Percentiles rank a stretch among this genome's conserved stretches.
Evolutionary conservation across 2,888 invertebrate species (phyloP).

Genomic region (Julus scandinavius): DNA sequence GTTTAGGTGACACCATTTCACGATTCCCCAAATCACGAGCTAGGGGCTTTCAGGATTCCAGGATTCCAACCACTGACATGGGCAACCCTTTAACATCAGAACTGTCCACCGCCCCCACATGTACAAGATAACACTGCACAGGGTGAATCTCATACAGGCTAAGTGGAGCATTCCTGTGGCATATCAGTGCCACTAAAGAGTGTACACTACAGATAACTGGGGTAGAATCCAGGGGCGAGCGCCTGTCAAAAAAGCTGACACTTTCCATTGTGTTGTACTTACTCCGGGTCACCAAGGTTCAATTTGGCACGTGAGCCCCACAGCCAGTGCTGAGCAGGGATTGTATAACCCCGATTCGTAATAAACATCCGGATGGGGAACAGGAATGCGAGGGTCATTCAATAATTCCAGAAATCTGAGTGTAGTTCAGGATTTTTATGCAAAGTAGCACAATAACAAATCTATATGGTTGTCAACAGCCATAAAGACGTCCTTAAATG

Average conservation of each 20-base stretch:
- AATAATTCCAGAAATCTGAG: neutral
- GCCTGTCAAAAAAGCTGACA: neutral
- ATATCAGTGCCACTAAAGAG: neutral
- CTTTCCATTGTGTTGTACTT: neutral
- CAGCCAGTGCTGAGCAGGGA: neutral
- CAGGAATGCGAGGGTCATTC: slow-evolving; percentile 9
- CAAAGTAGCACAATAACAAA: neutral
- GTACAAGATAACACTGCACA: too few species aligned
- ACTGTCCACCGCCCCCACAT: too few species aligned
- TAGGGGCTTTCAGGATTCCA: too few species aligned
- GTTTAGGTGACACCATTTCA: neutral
- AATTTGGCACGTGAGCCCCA: neutral
- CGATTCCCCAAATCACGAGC: too few species aligned
- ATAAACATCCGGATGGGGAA: neutral
- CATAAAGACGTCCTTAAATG: neutral
- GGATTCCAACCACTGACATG: too few species aligned
- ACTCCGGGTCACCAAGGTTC: neutral
- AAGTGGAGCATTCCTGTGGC: neutral
- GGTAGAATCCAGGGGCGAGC: neutral
- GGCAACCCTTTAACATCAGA: too few species aligned
- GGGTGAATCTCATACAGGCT: neutral
- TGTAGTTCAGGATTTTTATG: too few species aligned
- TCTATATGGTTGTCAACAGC: neutral
- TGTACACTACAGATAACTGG: neutral
- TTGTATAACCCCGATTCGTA: slow-evolving; percentile 1